These are phyloP conservation scores for Oscheius sp. DNA, from an alignment of 2,888 invertebrate species.

Conservation along the genomic window DNA sequence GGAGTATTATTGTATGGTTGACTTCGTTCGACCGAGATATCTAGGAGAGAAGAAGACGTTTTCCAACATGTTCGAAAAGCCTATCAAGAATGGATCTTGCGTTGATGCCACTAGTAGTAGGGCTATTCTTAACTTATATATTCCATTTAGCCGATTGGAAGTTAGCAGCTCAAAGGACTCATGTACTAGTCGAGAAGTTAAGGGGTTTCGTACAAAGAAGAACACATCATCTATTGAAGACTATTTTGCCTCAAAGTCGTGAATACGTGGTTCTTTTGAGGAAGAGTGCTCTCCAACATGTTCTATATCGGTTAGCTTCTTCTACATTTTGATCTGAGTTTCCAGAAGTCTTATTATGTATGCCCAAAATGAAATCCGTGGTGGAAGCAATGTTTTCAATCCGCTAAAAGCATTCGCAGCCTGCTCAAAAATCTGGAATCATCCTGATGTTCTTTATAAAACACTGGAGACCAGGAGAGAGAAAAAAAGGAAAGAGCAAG, in stretches of 20 bases:
- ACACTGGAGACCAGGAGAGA: conserved; percentile 31
- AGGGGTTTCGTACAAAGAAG: conserved; percentile 94
- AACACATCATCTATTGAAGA: conserved; percentile 89
- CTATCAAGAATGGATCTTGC: conserved; percentile 97
- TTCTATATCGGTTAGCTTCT: conserved; percentile 82
- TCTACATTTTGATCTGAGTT: not conserved
- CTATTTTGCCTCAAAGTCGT: conserved; percentile 90
- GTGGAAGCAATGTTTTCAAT: conserved; percentile 76
- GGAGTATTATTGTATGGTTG: conserved; percentile 76
- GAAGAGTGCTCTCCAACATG: conserved; percentile 89
- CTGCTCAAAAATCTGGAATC: conserved; percentile 84
- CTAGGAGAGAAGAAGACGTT: conserved; percentile 91
- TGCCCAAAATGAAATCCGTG: conserved; percentile 74
- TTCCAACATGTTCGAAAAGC: conserved; percentile 96
- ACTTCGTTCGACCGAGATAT: conserved; percentile 96
- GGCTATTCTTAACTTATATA: not conserved
- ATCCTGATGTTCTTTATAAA: conserved; percentile 72
- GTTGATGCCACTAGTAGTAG: conserved; percentile 86
- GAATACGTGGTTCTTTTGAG: conserved; percentile 90
- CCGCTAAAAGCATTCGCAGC: conserved; percentile 97
- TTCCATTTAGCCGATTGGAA: conserved; percentile 80
- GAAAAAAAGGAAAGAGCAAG: conserved; percentile 17
- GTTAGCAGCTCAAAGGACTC: conserved; percentile 92
- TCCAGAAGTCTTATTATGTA: conserved; percentile 81
- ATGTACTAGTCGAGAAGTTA: conserved; percentile 90